A percentile compares a stretch with the other conserved stretches of the same genome.
phyloP scores from a whole-genome alignment of 2,113 vertebrate genomes.

The Misgurnus mizolepis region DNA sequence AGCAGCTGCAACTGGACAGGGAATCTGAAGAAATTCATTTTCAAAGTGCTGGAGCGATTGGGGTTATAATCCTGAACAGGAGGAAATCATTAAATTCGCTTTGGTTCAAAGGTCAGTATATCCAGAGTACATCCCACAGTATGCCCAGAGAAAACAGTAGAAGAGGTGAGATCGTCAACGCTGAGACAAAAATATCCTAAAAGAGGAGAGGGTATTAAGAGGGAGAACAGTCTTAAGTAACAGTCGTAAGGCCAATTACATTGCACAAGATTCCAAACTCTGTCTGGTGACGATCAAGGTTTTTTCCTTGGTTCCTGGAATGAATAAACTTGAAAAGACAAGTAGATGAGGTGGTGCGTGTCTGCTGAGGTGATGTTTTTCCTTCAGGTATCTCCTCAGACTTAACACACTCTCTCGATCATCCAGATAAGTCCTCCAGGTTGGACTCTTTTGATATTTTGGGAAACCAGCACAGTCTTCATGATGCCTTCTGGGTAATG shows the following conservation, averaged over 20 bases:
- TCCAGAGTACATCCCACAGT: slow-evolving; percentile 66
- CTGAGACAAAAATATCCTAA: slow-evolving; percentile 62
- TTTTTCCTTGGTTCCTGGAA: slow-evolving; percentile 35
- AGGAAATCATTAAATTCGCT: slow-evolving; percentile 57
- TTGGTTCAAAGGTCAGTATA: slow-evolving; percentile 56
- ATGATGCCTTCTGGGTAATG: slow-evolving; percentile 66
- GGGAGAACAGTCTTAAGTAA: slow-evolving; percentile 74
- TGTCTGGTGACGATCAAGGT: slow-evolving; percentile 35
- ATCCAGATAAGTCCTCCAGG: slow-evolving; percentile 58
- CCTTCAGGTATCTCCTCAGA: slow-evolving; percentile 21
- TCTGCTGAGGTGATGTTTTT: slow-evolving; percentile 28
- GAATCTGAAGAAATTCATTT: slow-evolving; percentile 81
- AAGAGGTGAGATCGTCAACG: slow-evolving; percentile 54
- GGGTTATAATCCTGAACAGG: slow-evolving; percentile 65
- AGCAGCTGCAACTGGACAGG: slow-evolving; percentile 85
- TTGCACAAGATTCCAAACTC: slow-evolving; percentile 52
- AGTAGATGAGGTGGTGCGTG: slow-evolving; percentile 18
- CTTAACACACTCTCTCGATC: slow-evolving; percentile 25
- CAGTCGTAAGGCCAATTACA: slow-evolving; percentile 70
- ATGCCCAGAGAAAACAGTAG: slow-evolving; percentile 46
- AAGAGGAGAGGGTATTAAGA: slow-evolving; percentile 48
- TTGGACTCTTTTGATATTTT: slow-evolving; percentile 58
- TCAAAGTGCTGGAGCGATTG: slow-evolving; percentile 66
- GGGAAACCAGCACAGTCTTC: slow-evolving; percentile 58
- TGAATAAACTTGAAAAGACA: background rate